Evolutionary conservation across 2,888 invertebrate genomes (phyloP).

Genomic region (Zhuqinia jingwanae): DNA sequence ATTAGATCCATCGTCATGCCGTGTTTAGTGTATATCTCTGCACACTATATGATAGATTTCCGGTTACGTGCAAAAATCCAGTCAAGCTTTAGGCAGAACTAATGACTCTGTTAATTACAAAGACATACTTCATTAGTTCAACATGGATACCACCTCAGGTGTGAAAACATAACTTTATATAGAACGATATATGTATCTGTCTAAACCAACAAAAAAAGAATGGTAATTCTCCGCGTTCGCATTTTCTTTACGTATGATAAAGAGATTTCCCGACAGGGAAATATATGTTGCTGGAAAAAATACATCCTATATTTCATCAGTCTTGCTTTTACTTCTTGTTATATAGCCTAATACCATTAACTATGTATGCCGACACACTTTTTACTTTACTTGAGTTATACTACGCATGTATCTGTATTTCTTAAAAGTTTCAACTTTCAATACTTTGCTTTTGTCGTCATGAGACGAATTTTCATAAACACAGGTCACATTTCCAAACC

Average conservation of each 20-base stretch:
- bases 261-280: too few relatives aligned
- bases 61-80: constrained; percentile 59
- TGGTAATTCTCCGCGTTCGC: background rate
- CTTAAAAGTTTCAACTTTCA: too few relatives aligned
- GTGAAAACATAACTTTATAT: constrained; percentile 16
- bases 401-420: too few relatives aligned
- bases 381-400: too few relatives aligned
- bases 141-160: constrained; percentile 45
- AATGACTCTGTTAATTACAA: constrained; percentile 66
- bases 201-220: constrained; percentile 17
- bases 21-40: background rate
- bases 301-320: too few relatives aligned
- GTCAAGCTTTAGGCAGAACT: constrained; percentile 29
- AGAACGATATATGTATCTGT: background rate
- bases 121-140: constrained; percentile 42
- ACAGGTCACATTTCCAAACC: constrained; percentile 5
- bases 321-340: too few relatives aligned
- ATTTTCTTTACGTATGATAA: too few relatives aligned
- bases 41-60: constrained; percentile 30
- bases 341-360: too few relatives aligned
- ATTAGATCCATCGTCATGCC: background rate
- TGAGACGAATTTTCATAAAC: background rate
- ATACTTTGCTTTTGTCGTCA: background rate
- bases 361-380: too few relatives aligned
- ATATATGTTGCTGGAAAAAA: too few relatives aligned